Evolutionary conservation across 2,888 invertebrate species (phyloP), one percentile per base, ranked within the genome.

Genomic region (Selenia dentaria): DNA sequence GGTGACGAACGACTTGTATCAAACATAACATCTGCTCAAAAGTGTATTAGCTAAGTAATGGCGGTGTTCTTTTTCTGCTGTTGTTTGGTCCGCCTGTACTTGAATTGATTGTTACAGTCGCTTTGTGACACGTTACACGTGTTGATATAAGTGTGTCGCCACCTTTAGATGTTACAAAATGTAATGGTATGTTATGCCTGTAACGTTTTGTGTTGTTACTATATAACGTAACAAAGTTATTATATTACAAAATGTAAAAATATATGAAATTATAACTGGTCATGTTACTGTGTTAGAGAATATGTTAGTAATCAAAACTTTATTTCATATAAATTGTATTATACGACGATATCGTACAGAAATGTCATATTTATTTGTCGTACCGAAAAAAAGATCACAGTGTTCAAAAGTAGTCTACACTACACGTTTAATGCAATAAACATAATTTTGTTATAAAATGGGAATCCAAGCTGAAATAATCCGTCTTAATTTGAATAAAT

Each of bases 221-320:
- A 13, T 18, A 24, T 4, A 29, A 32, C 26, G 34, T 39, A 34
- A 39, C 28, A 25, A 26, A 13, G 11, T 44, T 44, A n/a, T 16
- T 33, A 35, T 36, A 35, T 40, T 26, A 35, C 14, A 12, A 33
- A 51, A 36, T 54, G 47, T 48, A 42, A 51, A 38, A 61, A 51
- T 22, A 11, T 11, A 39, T 47, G 51, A 54, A 55, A 44, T 25
- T 40, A 35, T 14, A 26, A 25, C 35, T 40, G 44, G 37, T 43
- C 38, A 37, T 37, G 14, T 24, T 24, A 27, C 29, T 42, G 13
- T 26, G 9, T 25, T 34, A 22, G 20, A 22, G 8, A 16, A 16
- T 31, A 16, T 2, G 3, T 18, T 33, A 5, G 3, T 16, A 45
- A 33, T 37, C 39, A 28, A 36, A 10, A 27, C 35, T 9, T 42